Evolutionary conservation across 2,888 invertebrate genomes (phyloP), one percentile per base, ranked within the genome.

Genomic region (Invenusta paracnida): DNA sequence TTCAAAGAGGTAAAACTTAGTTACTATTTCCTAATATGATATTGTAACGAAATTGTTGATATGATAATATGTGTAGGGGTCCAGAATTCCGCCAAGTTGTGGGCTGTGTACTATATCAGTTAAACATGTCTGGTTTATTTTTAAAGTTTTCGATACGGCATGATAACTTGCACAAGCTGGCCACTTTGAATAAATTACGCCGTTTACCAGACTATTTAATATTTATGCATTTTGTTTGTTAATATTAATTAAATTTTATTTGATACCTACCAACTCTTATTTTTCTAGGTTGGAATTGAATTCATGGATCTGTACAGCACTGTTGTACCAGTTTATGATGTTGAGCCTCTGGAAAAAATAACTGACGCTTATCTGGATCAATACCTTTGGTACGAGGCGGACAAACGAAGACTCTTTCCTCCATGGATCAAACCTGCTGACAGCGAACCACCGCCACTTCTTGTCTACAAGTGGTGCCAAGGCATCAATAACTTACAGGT

Each of bases 231-330:
- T n/a, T n/a, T n/a, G n/a, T n/a, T n/a, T n/a, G n/a, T n/a, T n/a
- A n/a, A n/a, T n/a, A n/a, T n/a, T n/a, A n/a, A n/a, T n/a, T n/a
- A n/a, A n/a, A n/a, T n/a, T n/a, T n/a, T n/a, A n/a, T n/a, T n/a
- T n/a, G n/a, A n/a, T n/a, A n/a, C n/a, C n/a, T n/a, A n/a, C n/a
- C n/a, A n/a, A n/a, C n/a, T n/a, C n/a, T n/a, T n/a, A n/a, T n/a
- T n/a, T n/a, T n/a, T n/a, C n/a, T n/a, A 95, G 95, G 95, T 96
- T 86, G 98, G 98, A 79, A 99, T 99, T 89, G 99, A 99, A 92
- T 99, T 99, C 92, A 99, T 99, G 99, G 99, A 99, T 91, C 93
- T 99, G 86, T 99, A 99, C 93, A 98, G 97, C 87, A 98, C 99
- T 90, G 92, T 99, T 87, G 97, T 99, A 87, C 99, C 99, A 0